A percentile compares a stretch with the other conserved stretches of the same genome.
These are phyloP conservation scores for Augiades crinisus DNA, from an alignment of 2,888 invertebrate species.

Conservation along the genomic window DNA sequence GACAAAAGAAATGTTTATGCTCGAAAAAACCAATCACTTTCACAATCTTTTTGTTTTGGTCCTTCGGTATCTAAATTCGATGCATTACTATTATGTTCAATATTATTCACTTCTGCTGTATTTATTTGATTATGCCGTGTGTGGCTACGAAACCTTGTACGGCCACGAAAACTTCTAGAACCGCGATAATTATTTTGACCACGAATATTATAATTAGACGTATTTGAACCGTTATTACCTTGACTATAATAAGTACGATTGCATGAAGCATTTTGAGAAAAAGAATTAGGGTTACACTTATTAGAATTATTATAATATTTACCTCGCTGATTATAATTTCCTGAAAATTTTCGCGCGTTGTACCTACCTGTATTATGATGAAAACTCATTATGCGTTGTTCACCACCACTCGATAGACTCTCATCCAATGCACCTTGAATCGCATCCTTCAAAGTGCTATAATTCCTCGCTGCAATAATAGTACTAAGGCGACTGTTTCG, in stretches of 20 bases:
- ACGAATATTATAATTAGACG: too few species aligned
- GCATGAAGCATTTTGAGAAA: too few species aligned
- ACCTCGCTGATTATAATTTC: too few species aligned
- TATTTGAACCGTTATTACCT: too few species aligned
- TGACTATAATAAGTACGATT: too few species aligned
- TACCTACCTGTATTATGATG: background rate
- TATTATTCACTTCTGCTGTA: background rate
- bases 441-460: background rate
- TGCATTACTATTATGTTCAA: too few species aligned
- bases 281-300: too few species aligned
- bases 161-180: background rate
- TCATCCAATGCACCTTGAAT: constrained; percentile 6
- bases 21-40: background rate
- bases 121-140: background rate
- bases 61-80: too few species aligned
- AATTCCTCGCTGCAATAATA: constrained; percentile 8
- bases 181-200: background rate
- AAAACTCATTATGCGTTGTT: background rate
- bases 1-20: background rate
- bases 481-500: constrained; percentile 2
- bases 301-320: too few species aligned
- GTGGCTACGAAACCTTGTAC: background rate
- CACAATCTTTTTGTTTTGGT: background rate
- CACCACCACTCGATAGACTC: background rate
- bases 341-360: too few species aligned